A percentile compares a stretch with the other conserved stretches of the same genome.
Conservation (phyloP, 1,140 invertebrate genomes). For the Drosophila ercepeae region DNA sequence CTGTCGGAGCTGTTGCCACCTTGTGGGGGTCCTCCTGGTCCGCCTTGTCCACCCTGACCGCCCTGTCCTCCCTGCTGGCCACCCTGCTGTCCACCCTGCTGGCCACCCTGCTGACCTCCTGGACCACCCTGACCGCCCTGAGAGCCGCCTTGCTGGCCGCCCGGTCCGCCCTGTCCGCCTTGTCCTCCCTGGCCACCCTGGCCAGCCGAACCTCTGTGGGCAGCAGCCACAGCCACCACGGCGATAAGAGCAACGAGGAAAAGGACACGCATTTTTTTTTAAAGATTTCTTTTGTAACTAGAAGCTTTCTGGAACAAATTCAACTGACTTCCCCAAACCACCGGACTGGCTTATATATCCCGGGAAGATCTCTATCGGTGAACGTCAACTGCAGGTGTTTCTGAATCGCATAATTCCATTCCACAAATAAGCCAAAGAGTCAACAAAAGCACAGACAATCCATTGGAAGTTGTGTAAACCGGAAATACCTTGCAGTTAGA, state of each 20-base stretch:
- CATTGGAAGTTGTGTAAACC: constrained; percentile 10
- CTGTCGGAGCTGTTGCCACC: background rate
- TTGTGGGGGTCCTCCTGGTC: background rate
- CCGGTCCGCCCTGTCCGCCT: background rate
- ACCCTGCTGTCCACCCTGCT: background rate
- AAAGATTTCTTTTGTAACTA: background rate
- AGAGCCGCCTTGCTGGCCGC: background rate
- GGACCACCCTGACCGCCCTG: constrained; percentile 3
- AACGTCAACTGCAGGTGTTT: constrained; percentile 13
- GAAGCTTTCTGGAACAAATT: constrained; percentile 17
- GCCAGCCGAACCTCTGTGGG: constrained; percentile 1
- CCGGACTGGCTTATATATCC: constrained; percentile 16
- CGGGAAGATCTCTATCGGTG: background rate
- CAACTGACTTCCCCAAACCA: background rate
- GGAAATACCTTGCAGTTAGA: constrained; percentile 1
- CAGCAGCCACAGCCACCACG: constrained; percentile 19
- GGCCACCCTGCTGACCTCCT: background rate
- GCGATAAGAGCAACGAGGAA: constrained; percentile 27
- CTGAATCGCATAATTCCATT: constrained; percentile 1
- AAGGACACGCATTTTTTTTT: constrained; percentile 15
- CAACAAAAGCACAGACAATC: background rate
- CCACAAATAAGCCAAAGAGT: constrained; percentile 6
- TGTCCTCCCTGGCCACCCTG: background rate
- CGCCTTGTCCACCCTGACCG: background rate
- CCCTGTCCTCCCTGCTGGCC: background rate